A percentile compares a stretch with the other conserved stretches of the same genome.
Conservation (phyloP, 1,140 invertebrate species). For the Gonatopus flavifemur region DNA sequence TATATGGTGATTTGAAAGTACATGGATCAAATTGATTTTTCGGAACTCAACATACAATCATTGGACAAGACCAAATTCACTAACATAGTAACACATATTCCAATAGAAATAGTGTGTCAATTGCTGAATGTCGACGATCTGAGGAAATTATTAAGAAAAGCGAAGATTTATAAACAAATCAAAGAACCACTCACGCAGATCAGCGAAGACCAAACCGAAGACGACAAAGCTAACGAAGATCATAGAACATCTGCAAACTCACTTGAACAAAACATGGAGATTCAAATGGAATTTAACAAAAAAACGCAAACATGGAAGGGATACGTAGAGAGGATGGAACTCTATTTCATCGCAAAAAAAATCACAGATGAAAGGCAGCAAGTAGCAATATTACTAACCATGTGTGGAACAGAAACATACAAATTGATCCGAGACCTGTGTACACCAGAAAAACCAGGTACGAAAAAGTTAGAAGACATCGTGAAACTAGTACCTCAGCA, state of each 20-base stretch:
- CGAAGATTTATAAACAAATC: no score
- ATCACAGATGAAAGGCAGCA: constrained; percentile 1
- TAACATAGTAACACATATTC: no score
- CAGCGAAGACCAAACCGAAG: not conserved
- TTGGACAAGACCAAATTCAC: no score
- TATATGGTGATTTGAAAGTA: no score
- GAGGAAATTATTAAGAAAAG: no score
- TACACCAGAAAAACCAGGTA: constrained; percentile 13
- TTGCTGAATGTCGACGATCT: no score
- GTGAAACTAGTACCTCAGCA: constrained; percentile 13
- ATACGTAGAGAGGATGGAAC: constrained; percentile 9
- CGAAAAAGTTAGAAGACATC: not conserved
- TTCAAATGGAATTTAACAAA: not conserved
- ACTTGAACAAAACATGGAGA: not conserved
- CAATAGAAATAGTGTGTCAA: no score
- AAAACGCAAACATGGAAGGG: constrained; percentile 7
- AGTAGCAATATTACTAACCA: constrained; percentile 6
- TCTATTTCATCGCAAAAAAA: constrained; percentile 11
- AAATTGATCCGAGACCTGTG: constrained; percentile 10
- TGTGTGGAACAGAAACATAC: constrained; percentile 11
- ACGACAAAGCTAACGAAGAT: not conserved
- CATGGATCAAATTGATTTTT: no score
- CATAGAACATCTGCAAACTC: not conserved
- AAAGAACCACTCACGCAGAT: not conserved
- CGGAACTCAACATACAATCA: no score